Base-by-base conservation (phyloP, 1,140 invertebrate genomes). In the Aphaenogaster ashmeadi region DNA sequence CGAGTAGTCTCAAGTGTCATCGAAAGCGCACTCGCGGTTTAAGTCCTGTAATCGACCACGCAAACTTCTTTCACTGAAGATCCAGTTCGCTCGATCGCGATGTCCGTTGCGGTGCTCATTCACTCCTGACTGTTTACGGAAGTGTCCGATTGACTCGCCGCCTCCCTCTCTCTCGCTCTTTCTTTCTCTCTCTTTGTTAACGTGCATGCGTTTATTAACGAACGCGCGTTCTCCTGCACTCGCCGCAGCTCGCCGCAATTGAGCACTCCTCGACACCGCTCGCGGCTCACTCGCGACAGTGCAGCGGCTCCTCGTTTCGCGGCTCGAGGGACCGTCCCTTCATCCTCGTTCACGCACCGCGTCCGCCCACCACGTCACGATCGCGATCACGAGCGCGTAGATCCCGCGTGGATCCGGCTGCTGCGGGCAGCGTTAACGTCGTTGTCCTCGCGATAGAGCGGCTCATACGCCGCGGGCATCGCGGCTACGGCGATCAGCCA, bases 401-500 rank as follows among this genome's bases (percentile, higher is more conserved):
- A 83, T 47, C 67, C 52, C 79, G 77, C n/a, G n/a, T 58, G 71
- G 58, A 66, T 78, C 74, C 44, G 44, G 36, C n/a, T n/a, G 41
- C 11, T 38, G 33, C 78, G 62, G 38, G 27, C 47, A 67, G 66
- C 66, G 66, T 69, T 69, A 50, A 69, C 62, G 78, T 36, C 67
- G 38, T 38, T 18, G 54, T 83, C 67, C 80, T 60, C 69, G 69
- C 80, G 67, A 84, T n/a, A 84, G 69, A 75, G 69, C 80, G 80
- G 41, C 89, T 90, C 58, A 87, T 84, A 88, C 27, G 88, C 80
- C 86, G 88, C 89, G 91, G 89, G 77, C 89, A 87, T 91, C 86
- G 84, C 90, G 88, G 62, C 64, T 74, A 71, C 87, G 72, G 56
- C 81, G 66, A 74, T 92, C 90, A 92, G 87, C 91, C 92, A 91